phyloP scores from a whole-genome alignment of 2,797 vertebrate species.

The Falco columbarius region DNA sequence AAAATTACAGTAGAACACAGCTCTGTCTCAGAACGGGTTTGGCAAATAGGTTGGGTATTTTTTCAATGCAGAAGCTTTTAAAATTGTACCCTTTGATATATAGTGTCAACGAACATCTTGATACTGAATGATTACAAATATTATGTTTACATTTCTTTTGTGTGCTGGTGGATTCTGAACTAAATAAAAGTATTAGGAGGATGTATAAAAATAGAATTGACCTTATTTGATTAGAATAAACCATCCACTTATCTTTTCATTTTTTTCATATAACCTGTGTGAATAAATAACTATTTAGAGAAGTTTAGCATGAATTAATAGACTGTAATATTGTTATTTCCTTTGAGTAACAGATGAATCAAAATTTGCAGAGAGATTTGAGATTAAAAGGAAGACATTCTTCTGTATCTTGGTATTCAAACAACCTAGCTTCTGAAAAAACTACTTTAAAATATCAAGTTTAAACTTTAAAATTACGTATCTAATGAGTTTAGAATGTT shows the following conservation, averaged over 20 bases:
- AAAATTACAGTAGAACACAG: constrained; percentile 73
- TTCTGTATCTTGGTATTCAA: constrained; percentile 36
- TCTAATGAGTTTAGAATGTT: constrained; percentile 40
- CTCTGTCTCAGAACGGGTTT: constrained; percentile 69
- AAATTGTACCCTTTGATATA: background rate
- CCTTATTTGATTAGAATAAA: constrained; percentile 31
- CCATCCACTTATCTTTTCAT: background rate
- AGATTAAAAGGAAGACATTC: constrained; percentile 40
- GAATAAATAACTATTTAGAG: constrained; percentile 43
- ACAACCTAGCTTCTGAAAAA: constrained; percentile 37
- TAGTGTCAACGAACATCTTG: background rate
- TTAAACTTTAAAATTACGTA: constrained; percentile 27
- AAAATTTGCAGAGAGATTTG: constrained; percentile 6
- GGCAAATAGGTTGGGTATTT: constrained; percentile 53
- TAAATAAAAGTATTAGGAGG: constrained; percentile 14
- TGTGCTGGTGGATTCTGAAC: constrained; percentile 27
- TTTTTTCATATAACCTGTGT: background rate
- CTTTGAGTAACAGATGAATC: background rate
- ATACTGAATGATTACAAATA: background rate
- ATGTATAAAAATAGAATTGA: constrained; percentile 48
- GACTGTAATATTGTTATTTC: background rate
- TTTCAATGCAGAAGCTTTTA: constrained; percentile 32
- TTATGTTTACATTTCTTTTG: background rate
- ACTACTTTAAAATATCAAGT: constrained; percentile 37
- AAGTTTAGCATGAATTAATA: background rate